These are phyloP conservation scores for Ctenodactylus gundi DNA, from an alignment of 2,113 vertebrate species.

Conservation along the genomic window DNA sequence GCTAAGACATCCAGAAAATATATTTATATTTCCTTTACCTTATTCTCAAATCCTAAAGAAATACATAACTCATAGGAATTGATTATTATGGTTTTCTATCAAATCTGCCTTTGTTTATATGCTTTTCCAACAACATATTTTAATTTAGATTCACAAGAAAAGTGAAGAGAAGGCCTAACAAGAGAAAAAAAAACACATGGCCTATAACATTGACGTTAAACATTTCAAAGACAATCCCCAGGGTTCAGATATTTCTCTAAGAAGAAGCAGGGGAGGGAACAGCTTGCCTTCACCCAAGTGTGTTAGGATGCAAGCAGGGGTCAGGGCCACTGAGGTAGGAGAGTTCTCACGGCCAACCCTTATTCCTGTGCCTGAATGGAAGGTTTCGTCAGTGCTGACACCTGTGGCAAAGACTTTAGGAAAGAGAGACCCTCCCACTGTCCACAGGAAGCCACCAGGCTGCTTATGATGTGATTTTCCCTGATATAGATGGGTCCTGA, in stretches of 20 bases:
- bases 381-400: neutral
- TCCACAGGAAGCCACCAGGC: neutral
- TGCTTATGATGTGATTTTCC: neutral
- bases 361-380: neutral
- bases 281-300: neutral
- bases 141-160: neutral
- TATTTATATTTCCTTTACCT: neutral
- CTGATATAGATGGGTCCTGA: neutral
- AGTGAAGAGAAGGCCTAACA: neutral
- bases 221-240: neutral
- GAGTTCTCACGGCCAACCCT: neutral
- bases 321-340: neutral
- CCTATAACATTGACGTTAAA: neutral
- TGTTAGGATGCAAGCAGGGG: neutral
- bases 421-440: neutral
- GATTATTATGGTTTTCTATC: neutral
- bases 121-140: neutral
- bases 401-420: neutral
- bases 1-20: neutral
- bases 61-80: neutral
- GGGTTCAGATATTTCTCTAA: neutral
- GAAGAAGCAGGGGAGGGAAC: neutral
- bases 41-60: neutral
- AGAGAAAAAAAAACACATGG: neutral
- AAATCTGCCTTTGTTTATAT: neutral